A percentile compares a stretch with the other conserved stretches of the same genome.
phyloP scores from a whole-genome alignment of 2,888 invertebrate species.

The Aphodius sticticus region DNA sequence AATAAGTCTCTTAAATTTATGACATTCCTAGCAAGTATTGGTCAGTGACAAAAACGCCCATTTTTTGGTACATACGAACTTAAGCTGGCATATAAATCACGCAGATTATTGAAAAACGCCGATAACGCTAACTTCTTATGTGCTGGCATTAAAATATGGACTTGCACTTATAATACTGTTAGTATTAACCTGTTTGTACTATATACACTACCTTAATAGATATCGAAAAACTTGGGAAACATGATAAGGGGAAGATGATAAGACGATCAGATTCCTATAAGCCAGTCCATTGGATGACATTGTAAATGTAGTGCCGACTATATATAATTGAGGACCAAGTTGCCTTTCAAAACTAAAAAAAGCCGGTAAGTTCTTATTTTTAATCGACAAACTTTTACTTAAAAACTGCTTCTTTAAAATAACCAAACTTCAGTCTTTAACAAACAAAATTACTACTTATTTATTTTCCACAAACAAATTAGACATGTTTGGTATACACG shows the following conservation, averaged over 20 bases:
- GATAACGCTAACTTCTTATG: background rate
- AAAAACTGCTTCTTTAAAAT: no score
- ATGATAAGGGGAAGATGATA: constrained; percentile 11
- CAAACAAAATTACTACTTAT: no score
- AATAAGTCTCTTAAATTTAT: no score
- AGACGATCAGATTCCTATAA: constrained; percentile 16
- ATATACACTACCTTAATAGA: constrained; percentile 23
- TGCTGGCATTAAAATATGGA: constrained; percentile 4
- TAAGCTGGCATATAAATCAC: background rate
- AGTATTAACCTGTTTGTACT: constrained; percentile 25
- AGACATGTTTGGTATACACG: background rate
- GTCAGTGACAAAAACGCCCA: background rate
- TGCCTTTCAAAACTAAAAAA: background rate
- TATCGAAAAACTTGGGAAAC: constrained; percentile 16
- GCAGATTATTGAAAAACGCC: background rate
- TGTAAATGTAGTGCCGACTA: background rate
- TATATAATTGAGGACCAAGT: constrained; percentile 5
- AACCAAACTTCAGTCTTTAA: no score
- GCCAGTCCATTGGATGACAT: constrained; percentile 10
- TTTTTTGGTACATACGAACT: background rate
- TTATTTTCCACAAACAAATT: no score
- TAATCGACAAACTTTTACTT: background rate
- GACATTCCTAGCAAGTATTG: background rate
- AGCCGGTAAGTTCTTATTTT: constrained; percentile 16
- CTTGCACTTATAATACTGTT: background rate